Percentiles rank a stretch among this genome's conserved stretches.
Conservation (phyloP, 2,113 vertebrate species). For the Gallinago jamesoni region DNA sequence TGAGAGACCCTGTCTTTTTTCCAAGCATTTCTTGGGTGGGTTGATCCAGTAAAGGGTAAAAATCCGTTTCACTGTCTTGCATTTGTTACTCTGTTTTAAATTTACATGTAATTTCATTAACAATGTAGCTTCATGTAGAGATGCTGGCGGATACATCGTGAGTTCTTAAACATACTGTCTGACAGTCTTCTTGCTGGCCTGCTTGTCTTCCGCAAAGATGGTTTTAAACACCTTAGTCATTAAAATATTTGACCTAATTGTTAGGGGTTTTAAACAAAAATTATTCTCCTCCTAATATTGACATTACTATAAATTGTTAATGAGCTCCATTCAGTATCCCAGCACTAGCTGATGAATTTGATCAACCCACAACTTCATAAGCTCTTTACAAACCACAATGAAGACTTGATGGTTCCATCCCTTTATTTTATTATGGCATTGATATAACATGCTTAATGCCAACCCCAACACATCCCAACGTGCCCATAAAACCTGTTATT, state of each 20-base stretch:
- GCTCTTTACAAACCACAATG: background rate
- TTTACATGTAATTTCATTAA: background rate
- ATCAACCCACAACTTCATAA: background rate
- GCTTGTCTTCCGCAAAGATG: background rate
- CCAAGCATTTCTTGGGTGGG: background rate
- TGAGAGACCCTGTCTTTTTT: background rate
- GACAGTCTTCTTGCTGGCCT: background rate
- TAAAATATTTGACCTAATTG: background rate
- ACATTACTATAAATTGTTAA: background rate
- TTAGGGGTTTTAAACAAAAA: background rate
- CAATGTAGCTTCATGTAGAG: background rate
- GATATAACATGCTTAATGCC: background rate
- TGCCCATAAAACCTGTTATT: background rate
- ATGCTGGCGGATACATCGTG: background rate
- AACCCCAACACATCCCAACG: background rate
- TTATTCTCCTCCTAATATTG: background rate
- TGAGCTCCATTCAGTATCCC: background rate
- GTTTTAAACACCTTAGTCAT: background rate
- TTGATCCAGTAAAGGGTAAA: background rate
- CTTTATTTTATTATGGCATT: background rate
- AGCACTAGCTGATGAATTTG: background rate
- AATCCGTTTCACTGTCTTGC: background rate
- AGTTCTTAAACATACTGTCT: background rate
- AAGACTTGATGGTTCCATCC: background rate
- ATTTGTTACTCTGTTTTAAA: background rate